Base-by-base conservation (phyloP, 2,797 vertebrate species). In the Pteropus rufus region DNA sequence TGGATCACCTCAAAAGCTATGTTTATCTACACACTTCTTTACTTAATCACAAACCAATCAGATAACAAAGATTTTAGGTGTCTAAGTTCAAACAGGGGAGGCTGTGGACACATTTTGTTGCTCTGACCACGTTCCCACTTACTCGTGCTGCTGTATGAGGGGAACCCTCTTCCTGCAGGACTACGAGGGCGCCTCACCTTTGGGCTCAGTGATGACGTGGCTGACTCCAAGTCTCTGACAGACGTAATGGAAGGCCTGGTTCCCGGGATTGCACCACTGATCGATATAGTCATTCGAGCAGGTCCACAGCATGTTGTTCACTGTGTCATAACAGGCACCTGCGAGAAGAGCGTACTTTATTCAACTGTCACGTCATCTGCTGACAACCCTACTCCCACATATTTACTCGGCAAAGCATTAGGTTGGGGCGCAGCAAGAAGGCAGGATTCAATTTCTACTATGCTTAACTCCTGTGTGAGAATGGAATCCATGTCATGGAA, bases 281-380 rank as follows among this genome's bases (percentile, higher is more conserved):
- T 99, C 99, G 23, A 99, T 99, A 91, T 99, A 99, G 98, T 99
- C 99, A 95, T 99, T 99, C 3, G 99, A 99, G 98, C 99, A 99
- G 0, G 99, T 99, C 99, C 99, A 99, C 80, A 99, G 99, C 99
- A 99, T 99, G 98, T 99, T 99, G 98, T 99, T 99, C 98, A 99
- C 98, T 8, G 99, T 99, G 98, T 99, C 99, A 1, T 99, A 99
- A 97, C 99, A 99, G 21, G 99, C 99, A 92, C 99, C 99, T 99
- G 90, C 10, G 84, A 36, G 86, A 44, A 77, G 54, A 77, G 23
- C 8, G 62, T 1, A 14, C 7, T 58, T 3, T 9, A 70, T 23
- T 70, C 52, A 91, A 24, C 72, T 73, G 84, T 7, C 34, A 39
- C 0, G n/a, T 41, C 1, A 31, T 5, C 16, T 0, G 29, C 58